Percentiles rank a stretch among this genome's conserved stretches.
Conservation (phyloP, 2,888 invertebrate genomes). For the Lepidocyrtoides sp. region DNA sequence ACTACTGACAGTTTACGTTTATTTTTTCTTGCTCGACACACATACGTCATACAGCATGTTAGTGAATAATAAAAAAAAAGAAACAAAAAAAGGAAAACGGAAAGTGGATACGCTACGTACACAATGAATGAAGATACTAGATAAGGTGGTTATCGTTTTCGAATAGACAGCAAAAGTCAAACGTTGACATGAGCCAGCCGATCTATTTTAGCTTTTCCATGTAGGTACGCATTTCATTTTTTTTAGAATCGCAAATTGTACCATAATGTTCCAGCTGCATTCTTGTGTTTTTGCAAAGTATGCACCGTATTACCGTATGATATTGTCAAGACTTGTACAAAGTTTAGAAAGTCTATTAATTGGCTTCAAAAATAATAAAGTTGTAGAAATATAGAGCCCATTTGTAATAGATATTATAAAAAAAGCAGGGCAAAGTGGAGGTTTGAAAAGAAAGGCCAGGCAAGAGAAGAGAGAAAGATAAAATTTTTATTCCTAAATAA, state of each 20-base stretch:
- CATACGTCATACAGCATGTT: slow-evolving; percentile 35
- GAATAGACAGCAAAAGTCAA: slow-evolving; percentile 65
- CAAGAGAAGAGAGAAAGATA: slow-evolving; percentile 2
- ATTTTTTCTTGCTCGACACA: background rate
- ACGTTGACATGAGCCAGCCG: slow-evolving; percentile 56
- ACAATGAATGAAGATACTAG: background rate
- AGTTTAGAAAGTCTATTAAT: background rate
- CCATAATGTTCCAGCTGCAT: slow-evolving; percentile 25
- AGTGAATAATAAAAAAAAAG: slow-evolving; percentile 36
- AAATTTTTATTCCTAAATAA: background rate
- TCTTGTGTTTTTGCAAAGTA: background rate
- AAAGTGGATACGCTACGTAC: slow-evolving; percentile 26
- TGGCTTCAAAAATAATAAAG: background rate
- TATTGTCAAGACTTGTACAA: background rate
- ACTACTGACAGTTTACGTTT: slow-evolving; percentile 36
- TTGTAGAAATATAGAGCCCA: background rate
- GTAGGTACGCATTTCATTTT: background rate
- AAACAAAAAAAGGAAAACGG: slow-evolving; percentile 4
- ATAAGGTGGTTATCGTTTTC: slow-evolving; percentile 69
- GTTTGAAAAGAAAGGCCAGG: background rate
- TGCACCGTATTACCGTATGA: background rate
- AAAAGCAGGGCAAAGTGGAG: background rate
- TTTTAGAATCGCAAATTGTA: background rate
- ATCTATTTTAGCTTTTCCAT: background rate
- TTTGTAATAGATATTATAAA: too few species aligned